Evolutionary conservation across 2,888 invertebrate genomes (phyloP).

Genomic region (Branchipolynoe longqiensis): DNA sequence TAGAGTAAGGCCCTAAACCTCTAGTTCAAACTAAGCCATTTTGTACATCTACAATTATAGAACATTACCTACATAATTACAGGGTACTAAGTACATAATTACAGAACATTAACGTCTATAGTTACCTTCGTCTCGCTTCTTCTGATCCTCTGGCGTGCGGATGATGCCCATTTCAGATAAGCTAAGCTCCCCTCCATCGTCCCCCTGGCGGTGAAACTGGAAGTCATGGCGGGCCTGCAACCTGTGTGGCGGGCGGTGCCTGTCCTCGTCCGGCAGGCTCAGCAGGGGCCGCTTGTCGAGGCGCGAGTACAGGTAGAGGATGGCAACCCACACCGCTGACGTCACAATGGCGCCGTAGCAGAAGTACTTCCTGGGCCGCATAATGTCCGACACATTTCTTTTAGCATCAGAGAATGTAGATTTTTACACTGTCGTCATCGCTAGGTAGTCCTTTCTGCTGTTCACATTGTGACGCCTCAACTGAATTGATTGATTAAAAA

Average conservation of each 20-base stretch:
- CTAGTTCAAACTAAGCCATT: too few relatives aligned
- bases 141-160: constrained; percentile 74
- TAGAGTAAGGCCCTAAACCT: too few relatives aligned
- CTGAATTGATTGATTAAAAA: too few relatives aligned
- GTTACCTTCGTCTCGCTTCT: constrained; percentile 86
- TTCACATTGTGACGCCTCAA: too few relatives aligned
- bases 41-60: too few relatives aligned
- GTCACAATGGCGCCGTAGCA: constrained; percentile 50
- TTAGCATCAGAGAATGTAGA: too few relatives aligned
- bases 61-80: background rate
- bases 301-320: constrained; percentile 28
- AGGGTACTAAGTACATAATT: background rate
- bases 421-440: too few relatives aligned
- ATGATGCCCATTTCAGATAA: constrained; percentile 73
- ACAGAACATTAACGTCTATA: too few relatives aligned
- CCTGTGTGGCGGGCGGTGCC: background rate
- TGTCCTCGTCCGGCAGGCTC: background rate
- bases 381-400: too few relatives aligned
- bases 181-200: constrained; percentile 54
- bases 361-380: constrained; percentile 38
- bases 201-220: background rate
- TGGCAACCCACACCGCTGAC: constrained; percentile 29
- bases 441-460: too few relatives aligned
- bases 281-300: background rate
- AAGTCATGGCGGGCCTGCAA: constrained; percentile 5